Conservation (phyloP, 2,113 vertebrate genomes). For the Gnathonemus longibarbis region DNA sequence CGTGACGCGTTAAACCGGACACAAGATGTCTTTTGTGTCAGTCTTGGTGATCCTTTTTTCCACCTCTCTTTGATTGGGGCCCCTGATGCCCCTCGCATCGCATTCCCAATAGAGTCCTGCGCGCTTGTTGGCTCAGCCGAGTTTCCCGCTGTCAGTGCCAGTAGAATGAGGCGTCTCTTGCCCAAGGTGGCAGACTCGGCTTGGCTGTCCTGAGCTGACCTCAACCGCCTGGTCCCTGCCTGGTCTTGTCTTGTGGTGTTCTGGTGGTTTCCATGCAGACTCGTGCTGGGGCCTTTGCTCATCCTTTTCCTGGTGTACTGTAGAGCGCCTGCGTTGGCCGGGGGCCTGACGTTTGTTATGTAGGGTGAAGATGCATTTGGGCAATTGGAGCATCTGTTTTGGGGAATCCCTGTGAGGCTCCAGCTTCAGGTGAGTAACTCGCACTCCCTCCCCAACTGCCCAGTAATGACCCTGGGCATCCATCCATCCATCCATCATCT, state of each 20-base stretch:
- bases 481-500: background rate
- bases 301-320: background rate
- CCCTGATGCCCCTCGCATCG: background rate
- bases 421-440: background rate
- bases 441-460: background rate
- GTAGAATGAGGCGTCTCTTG: background rate
- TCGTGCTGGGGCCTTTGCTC: background rate
- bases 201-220: background rate
- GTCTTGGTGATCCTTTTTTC: constrained; percentile 20
- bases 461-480: background rate
- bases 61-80: background rate
- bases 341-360: background rate
- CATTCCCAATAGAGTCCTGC: background rate
- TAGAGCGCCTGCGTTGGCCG: background rate
- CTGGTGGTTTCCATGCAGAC: background rate
- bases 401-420: background rate
- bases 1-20: background rate
- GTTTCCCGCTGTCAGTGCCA: background rate
- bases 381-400: background rate
- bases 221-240: background rate
- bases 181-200: background rate
- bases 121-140: background rate
- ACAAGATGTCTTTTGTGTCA: constrained; percentile 40
- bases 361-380: background rate
- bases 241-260: background rate